These are phyloP conservation scores for Ypsolopha scabrella DNA, from an alignment of 2,888 invertebrate genomes.

Conservation along the genomic window DNA sequence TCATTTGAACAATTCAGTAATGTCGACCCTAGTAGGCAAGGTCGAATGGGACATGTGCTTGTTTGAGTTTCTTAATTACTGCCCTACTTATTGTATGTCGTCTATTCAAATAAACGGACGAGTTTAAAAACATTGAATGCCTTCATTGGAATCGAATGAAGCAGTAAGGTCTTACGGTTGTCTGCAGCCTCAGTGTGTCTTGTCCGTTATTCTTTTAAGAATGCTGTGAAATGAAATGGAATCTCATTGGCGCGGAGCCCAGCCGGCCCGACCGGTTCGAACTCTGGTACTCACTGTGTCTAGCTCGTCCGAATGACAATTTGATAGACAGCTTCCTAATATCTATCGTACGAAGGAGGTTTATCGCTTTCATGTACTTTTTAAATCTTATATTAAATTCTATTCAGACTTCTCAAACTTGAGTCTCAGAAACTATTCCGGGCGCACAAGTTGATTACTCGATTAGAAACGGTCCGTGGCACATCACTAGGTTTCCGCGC, in stretches of 20 bases:
- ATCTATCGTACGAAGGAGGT: slow-evolving; percentile 15
- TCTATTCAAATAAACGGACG: slow-evolving; percentile 13
- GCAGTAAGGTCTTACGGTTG: slow-evolving; percentile 22
- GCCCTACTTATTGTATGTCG: slow-evolving; percentile 25
- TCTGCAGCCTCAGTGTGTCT: slow-evolving; percentile 33
- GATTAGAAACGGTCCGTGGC: slow-evolving; percentile 11
- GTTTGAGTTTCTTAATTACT: slow-evolving; percentile 19
- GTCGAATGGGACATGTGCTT: slow-evolving; percentile 23
- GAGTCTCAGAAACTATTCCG: too few relatives aligned
- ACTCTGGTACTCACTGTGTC: slow-evolving; percentile 37
- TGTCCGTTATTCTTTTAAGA: slow-evolving; percentile 63
- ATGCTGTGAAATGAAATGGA: slow-evolving; percentile 66
- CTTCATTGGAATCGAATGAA: slow-evolving; percentile 11
- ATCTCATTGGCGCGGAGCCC: slow-evolving; percentile 63
- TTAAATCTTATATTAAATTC: too few relatives aligned
- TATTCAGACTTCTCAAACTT: too few relatives aligned
- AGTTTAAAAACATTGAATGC: too few relatives aligned
- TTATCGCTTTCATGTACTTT: neutral
- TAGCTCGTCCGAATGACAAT: slow-evolving; percentile 47
- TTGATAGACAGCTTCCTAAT: slow-evolving; percentile 48
- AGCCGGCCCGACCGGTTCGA: slow-evolving; percentile 53
- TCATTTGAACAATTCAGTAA: slow-evolving; percentile 24
- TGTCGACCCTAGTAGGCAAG: slow-evolving; percentile 29
- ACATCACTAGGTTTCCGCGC: slow-evolving; percentile 27
- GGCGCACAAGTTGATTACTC: too few relatives aligned